Evolutionary conservation across 2,888 invertebrate genomes (phyloP), one percentile per base, ranked within the genome.

Genomic region (Amiota mariae): DNA sequence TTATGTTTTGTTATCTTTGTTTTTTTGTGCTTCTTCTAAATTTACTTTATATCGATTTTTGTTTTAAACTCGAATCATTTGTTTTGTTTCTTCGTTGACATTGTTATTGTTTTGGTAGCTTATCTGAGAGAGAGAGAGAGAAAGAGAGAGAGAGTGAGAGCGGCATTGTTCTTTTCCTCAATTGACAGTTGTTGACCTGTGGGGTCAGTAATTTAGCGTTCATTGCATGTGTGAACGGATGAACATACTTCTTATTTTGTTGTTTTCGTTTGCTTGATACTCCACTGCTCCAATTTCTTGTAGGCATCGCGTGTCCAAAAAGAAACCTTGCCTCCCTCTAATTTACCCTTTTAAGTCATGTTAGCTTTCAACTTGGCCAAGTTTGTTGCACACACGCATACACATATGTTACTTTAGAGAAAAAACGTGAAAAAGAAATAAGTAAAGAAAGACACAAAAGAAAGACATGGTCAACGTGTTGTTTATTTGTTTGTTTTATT

Each of bases 191-290:
- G 66, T 66, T 66, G 66, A 48, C 66, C 66, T 48, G 48, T 47
- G 4, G 18, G 59, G 59, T 59, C 48, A 66, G 66, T 66, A 11
- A 18, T 13, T 51, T 51, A n/a, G 54, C 54, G 54, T 51, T 51
- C 12, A n/a, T 51, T 51, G 54, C 54, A 51, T 51, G 54, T 51
- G 12, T n/a, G 54, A 4, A n/a, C 12, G 54, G 12, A 51, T 4
- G 8, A 36, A 11, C 6, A 75, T 76, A 79, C 80, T 79, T 78
- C 75, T 77, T 56, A 2, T 13, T 12, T 71, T n/a, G 67, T 20
- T 72, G 74, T 73, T 75, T 75, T 75, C 71, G 70, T 73, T 63
- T 64, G 72, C 64, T 74, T 75, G 49, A 20, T 68, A 68, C 67
- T 54, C 67, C 67, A 54, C 54, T 68, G 67, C 67, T 68, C 67